Evolutionary conservation across 2,888 invertebrate genomes (phyloP), one percentile per base, ranked within the genome.

Genomic region (Sphaerophoria taeniata): DNA sequence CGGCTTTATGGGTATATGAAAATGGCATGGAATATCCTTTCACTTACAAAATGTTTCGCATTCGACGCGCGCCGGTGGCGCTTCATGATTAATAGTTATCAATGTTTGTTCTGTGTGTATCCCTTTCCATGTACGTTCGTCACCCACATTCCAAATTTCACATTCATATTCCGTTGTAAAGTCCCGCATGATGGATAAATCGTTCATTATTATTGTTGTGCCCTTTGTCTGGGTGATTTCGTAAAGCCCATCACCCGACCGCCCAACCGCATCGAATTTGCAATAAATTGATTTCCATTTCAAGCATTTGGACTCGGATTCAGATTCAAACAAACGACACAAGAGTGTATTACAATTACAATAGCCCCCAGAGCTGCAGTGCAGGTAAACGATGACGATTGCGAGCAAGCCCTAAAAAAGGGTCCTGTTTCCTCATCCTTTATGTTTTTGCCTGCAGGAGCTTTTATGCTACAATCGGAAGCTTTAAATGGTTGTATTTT

Each of bases 281-380:
- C 79, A 75, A 84, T 84, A 84, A 79, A 84, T 84, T 84, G 83
- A 84, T 84, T 84, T 79, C 49, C 75, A 79, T 84, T 67, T 74
- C 75, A 75, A 60, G 70, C 73, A 65, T 69, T 24, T 24, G 24
- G 24, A 2, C 24, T 24, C 24, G 24, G 24, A 24, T 24, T 24
- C 24, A 24, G 24, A 24, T 24, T 24, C 24, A 24, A 24, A 43
- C 43, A 43, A 43, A 43, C 43, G 43, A 43, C 43, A 43, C 43
- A 43, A 43, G 43, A 11, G 39, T 1, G 9, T 39, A 43, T 43
- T 11, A 43, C 43, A 12, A 11, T 43, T 43, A 9, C 43, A 43
- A 43, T 2, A 58, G 65, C 16, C 16, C 16, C 39, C 33, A 24
- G 24, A 24, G 31, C 14, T n/a, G 33, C 2, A 14, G 7, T 11